These are phyloP conservation scores for Notolabrus celidotus DNA, from an alignment of 2,797 vertebrate species.

Conservation along the genomic window DNA sequence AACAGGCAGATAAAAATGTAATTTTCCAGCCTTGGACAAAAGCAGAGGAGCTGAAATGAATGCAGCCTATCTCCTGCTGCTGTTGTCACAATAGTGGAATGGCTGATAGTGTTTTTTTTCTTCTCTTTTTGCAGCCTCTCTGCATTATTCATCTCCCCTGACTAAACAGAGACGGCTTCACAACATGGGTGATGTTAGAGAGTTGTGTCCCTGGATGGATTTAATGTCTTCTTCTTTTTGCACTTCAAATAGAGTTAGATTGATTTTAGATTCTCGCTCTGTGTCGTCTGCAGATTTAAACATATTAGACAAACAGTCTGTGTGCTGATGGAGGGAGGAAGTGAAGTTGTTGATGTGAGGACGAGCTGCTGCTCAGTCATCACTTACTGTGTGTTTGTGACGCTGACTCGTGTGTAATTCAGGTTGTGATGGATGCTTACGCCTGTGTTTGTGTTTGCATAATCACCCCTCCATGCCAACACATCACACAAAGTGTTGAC, in stretches of 20 bases:
- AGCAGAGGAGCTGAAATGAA: constrained; percentile 38
- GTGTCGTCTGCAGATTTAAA: neutral
- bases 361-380: constrained; percentile 5
- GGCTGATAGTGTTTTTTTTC: constrained; percentile 50
- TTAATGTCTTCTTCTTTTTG: constrained; percentile 24
- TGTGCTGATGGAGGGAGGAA: neutral
- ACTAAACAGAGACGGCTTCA: constrained; percentile 49
- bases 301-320: neutral
- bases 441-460: constrained; percentile 32
- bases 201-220: constrained; percentile 29
- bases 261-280: constrained; percentile 3
- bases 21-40: constrained; percentile 36
- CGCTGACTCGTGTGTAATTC: constrained; percentile 29
- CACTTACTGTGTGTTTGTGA: constrained; percentile 31
- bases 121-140: constrained; percentile 28
- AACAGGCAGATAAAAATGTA: constrained; percentile 52
- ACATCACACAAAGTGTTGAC: constrained; percentile 18
- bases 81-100: constrained; percentile 50
- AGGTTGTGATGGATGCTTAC: constrained; percentile 30
- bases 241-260: constrained; percentile 16
- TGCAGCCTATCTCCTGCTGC: constrained; percentile 44
- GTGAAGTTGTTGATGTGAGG: neutral
- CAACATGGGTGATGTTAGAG: constrained; percentile 34
- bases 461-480: constrained; percentile 3
- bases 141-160: constrained; percentile 67